Conservation (phyloP, 2,888 invertebrate species). For the Ecliptopera silaceata region DNA sequence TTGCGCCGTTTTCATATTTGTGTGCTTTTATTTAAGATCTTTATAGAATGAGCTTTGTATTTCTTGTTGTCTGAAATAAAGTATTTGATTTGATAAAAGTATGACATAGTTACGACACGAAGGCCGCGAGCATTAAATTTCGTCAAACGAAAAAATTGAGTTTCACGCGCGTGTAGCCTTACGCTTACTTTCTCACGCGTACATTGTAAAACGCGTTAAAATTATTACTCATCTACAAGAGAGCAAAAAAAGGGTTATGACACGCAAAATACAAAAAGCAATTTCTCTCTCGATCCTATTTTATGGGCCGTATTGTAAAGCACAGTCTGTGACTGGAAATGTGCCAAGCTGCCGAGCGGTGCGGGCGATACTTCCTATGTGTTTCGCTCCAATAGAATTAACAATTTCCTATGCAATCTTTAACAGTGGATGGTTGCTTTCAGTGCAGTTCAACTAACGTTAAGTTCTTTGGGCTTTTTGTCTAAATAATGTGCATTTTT, state of each 20-base stretch:
- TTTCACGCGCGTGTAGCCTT: no score
- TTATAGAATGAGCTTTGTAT: no score
- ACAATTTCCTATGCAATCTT: conserved; percentile 63
- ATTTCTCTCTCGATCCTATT: conserved; percentile 22
- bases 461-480: conserved; percentile 18
- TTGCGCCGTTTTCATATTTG: no score
- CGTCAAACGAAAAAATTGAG: no score
- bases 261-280: conserved; percentile 26
- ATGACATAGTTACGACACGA: no score
- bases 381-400: conserved; percentile 72
- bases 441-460: conserved; percentile 43
- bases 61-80: no score
- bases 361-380: conserved; percentile 64
- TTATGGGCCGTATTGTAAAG: conserved; percentile 55
- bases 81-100: no score
- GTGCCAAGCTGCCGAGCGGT: conserved; percentile 62
- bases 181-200: not conserved
- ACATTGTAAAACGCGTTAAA: conserved; percentile 4
- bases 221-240: not conserved
- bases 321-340: conserved; percentile 72
- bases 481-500: not conserved
- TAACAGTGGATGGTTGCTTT: conserved; percentile 42
- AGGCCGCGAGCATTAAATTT: no score
- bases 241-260: not conserved
- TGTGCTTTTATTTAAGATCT: no score